Evolutionary conservation across 2,797 vertebrate genomes (phyloP).

Genomic region (Diplodus sargus): DNA sequence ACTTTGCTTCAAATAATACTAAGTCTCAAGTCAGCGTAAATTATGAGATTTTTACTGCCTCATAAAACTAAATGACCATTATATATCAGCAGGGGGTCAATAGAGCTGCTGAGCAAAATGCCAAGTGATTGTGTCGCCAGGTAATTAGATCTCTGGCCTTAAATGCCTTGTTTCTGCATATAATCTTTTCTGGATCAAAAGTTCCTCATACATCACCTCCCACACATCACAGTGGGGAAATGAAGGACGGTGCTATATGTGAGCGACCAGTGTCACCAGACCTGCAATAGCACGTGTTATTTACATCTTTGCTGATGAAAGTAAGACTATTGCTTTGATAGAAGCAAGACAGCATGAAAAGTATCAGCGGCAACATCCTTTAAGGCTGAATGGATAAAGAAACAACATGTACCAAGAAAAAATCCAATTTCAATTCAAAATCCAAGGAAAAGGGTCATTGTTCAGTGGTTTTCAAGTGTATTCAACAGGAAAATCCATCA

Average conservation of each 20-base stretch:
- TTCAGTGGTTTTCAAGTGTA: too few relatives aligned
- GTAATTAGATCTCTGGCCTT: constrained; percentile 50
- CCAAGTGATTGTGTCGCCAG: constrained; percentile 49
- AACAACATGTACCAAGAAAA: not conserved
- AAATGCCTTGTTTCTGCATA: constrained; percentile 34
- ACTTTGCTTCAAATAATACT: constrained; percentile 55
- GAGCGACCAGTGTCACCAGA: not conserved
- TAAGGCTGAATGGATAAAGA: not conserved
- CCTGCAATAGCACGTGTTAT: not conserved
- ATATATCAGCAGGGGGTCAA: constrained; percentile 65
- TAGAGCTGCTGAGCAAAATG: constrained; percentile 46
- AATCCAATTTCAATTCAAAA: constrained; percentile 21
- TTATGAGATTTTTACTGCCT: constrained; percentile 60
- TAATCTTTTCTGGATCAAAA: constrained; percentile 51
- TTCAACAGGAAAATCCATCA: not conserved
- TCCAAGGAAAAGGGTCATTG: constrained; percentile 11
- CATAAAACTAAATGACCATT: constrained; percentile 68
- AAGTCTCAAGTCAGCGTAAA: constrained; percentile 64
- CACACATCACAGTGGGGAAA: not conserved
- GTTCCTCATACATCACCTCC: constrained; percentile 10
- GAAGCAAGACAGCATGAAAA: not conserved
- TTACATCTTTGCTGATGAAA: not conserved
- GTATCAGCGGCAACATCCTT: not conserved
- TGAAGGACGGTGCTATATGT: not conserved
- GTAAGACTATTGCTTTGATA: not conserved